Evolutionary conservation across 64 coral and sea anemone species (phyloP).

Genomic region (Catalaphyllia jardinei): DNA sequence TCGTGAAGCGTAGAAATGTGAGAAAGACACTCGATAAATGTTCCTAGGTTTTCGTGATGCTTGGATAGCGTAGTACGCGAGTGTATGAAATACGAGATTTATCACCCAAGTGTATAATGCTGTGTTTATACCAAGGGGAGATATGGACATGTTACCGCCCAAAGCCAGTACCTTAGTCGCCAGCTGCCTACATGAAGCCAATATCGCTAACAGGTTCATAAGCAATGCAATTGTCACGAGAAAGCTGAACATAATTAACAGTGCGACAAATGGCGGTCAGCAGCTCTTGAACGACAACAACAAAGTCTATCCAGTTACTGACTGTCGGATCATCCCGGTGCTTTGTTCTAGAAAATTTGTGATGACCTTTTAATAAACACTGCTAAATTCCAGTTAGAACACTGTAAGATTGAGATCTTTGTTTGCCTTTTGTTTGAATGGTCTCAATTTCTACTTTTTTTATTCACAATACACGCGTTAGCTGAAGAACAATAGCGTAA

Average conservation of each 20-base stretch:
- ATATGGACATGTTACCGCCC: neutral
- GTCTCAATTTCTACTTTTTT: too few relatives aligned
- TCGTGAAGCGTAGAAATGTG: neutral
- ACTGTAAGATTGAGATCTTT: too few relatives aligned
- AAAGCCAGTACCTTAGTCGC: neutral
- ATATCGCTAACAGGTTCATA: neutral
- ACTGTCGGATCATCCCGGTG: too few relatives aligned
- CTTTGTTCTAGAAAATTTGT: too few relatives aligned
- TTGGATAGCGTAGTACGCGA: neutral
- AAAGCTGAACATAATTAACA: neutral
- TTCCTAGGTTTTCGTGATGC: neutral
- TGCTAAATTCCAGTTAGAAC: too few relatives aligned
- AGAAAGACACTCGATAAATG: neutral
- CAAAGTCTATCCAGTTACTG: too few relatives aligned
- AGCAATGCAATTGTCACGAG: neutral
- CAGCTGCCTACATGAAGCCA: neutral
- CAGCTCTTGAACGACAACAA: neutral
- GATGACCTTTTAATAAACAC: too few relatives aligned
- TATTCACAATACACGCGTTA: too few relatives aligned
- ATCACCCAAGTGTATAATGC: slow-evolving; percentile 21
- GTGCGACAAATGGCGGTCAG: neutral
- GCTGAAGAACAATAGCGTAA: too few relatives aligned
- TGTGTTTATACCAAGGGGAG: slow-evolving; percentile 10
- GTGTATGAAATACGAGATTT: neutral
- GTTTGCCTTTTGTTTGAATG: too few relatives aligned